Percentiles rank a stretch among this genome's conserved stretches.
These are phyloP conservation scores for Brachyrhaphis roseni DNA, from an alignment of 2,797 vertebrate genomes.

Conservation along the genomic window DNA sequence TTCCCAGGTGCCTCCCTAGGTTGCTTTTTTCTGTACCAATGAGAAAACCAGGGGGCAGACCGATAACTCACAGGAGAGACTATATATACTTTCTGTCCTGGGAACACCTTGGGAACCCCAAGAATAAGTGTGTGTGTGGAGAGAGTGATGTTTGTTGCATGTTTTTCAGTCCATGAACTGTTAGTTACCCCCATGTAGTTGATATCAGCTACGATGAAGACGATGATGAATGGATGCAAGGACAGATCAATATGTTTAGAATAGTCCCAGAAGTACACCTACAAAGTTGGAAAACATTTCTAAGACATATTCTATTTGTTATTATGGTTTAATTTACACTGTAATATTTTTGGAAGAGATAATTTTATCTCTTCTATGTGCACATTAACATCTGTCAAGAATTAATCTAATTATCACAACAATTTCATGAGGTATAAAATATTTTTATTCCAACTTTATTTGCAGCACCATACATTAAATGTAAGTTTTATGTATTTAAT, in stretches of 20 bases:
- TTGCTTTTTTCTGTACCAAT: not conserved
- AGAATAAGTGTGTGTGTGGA: not conserved
- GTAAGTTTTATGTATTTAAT: conserved; percentile 34
- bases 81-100: not conserved
- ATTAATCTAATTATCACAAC: not conserved
- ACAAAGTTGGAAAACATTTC: not conserved
- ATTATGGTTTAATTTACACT: not conserved
- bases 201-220: not conserved
- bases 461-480: conserved; percentile 12
- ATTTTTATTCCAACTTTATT: not conserved
- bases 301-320: not conserved
- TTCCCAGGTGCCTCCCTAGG: not conserved
- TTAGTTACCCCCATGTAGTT: not conserved
- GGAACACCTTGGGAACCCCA: not conserved
- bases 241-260: not conserved
- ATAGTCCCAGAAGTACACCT: not conserved
- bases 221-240: not conserved
- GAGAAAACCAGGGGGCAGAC: not conserved
- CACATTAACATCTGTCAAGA: not conserved
- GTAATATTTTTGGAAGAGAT: not conserved
- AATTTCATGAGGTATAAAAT: not conserved
- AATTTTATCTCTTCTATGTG: not conserved
- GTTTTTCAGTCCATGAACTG: not conserved
- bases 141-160: not conserved
- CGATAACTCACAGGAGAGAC: not conserved